Percentiles rank a stretch among this genome's conserved stretches.
These are phyloP conservation scores for Pluvialis apricaria DNA, from an alignment of 2,113 vertebrate genomes.

Conservation along the genomic window DNA sequence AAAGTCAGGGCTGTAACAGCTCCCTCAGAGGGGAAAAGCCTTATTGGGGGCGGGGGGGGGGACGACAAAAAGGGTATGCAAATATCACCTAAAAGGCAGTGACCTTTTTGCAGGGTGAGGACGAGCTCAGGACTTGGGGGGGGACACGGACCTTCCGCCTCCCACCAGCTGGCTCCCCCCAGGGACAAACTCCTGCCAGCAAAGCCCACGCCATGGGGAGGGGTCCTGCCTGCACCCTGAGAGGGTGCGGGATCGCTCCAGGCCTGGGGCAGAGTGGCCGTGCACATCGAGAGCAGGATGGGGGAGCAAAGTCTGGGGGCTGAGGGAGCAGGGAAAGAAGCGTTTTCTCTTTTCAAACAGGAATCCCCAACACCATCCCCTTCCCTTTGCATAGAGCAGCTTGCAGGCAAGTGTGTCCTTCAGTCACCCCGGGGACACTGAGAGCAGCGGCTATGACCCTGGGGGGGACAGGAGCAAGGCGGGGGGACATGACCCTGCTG, in stretches of 20 bases:
- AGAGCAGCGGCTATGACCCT: not conserved
- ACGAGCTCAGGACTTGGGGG: not conserved
- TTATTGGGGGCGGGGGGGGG: not conserved
- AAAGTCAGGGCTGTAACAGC: not conserved
- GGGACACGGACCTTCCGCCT: not conserved
- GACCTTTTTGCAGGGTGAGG: not conserved
- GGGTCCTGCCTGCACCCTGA: not conserved
- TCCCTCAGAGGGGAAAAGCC: not conserved
- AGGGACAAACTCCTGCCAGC: not conserved
- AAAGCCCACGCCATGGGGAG: not conserved
- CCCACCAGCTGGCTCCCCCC: not conserved
- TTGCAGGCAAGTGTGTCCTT: not conserved
- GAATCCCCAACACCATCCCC: not conserved
- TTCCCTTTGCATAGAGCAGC: constrained; percentile 44
- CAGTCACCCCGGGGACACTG: not conserved
- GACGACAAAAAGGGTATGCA: not conserved
- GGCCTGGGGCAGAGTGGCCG: not conserved
- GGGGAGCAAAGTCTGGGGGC: not conserved
- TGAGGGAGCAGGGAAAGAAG: not conserved
- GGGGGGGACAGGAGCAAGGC: not conserved
- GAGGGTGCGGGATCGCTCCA: not conserved
- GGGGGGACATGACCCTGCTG: not conserved
- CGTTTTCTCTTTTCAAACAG: not conserved
- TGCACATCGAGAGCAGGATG: not conserved
- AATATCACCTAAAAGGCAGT: not conserved